Evolutionary conservation across 2,113 vertebrate species (phyloP).

Genomic region (Turnix velox): DNA sequence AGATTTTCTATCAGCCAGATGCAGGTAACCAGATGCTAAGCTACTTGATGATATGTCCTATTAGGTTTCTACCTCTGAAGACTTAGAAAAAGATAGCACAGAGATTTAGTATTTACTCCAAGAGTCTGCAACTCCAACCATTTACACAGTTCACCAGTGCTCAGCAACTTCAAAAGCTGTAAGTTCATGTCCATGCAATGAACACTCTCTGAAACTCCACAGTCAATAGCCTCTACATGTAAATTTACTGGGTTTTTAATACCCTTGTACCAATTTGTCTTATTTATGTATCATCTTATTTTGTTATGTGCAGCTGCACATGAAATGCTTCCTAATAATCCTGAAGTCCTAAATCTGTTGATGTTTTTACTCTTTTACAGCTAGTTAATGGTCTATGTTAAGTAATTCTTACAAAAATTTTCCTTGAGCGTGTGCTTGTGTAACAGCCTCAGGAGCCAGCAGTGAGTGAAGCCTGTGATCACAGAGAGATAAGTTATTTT

Average conservation of each 20-base stretch:
- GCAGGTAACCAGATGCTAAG: not conserved
- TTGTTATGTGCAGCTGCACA: not conserved
- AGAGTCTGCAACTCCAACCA: not conserved
- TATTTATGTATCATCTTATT: not conserved
- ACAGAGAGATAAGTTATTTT: not conserved
- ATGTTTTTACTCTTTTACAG: not conserved
- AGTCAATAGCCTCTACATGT: not conserved
- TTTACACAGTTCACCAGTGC: not conserved
- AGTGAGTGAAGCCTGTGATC: not conserved
- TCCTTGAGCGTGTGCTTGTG: not conserved
- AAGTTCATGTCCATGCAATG: not conserved
- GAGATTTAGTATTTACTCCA: not conserved
- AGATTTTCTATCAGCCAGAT: not conserved
- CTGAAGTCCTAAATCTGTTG: not conserved
- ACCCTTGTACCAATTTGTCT: not conserved
- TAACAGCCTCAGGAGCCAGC: not conserved
- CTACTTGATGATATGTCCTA: not conserved
- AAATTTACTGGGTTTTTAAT: not conserved
- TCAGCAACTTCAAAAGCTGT: not conserved
- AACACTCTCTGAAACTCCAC: not conserved
- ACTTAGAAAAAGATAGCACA: not conserved
- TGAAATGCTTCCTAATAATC: not conserved
- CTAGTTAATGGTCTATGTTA: not conserved
- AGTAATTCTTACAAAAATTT: not conserved
- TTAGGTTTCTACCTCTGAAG: not conserved